Percentiles rank a stretch among this genome's conserved stretches.
phyloP scores from a whole-genome alignment of 2,113 vertebrate genomes.

The Tyto alba region DNA sequence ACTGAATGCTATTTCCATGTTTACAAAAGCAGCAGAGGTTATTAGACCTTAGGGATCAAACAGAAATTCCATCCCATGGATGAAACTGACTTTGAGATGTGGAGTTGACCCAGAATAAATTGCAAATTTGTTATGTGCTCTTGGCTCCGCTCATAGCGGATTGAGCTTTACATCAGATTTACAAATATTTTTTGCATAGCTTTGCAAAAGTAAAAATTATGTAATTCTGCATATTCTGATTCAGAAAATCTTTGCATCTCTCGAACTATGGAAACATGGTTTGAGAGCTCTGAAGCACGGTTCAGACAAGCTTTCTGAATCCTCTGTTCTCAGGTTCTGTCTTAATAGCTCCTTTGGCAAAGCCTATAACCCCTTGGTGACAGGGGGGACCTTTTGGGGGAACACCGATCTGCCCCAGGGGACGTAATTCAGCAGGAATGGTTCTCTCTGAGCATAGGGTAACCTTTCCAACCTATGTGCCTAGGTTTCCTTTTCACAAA shows the following conservation, averaged over 20 bases:
- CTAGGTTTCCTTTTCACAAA: neutral
- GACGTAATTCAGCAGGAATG: neutral
- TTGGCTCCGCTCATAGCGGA: neutral
- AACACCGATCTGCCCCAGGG: neutral
- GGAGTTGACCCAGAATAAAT: neutral
- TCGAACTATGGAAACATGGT: neutral
- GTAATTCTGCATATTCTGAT: neutral
- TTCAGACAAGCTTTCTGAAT: neutral
- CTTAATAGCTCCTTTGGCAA: neutral
- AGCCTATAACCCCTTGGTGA: accelerated
- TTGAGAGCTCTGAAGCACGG: too few relatives aligned
- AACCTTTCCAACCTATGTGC: neutral
- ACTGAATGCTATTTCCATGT: neutral
- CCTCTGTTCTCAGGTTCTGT: neutral
- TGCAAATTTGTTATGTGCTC: neutral
- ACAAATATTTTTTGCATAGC: neutral
- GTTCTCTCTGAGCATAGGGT: neutral
- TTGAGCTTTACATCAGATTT: neutral
- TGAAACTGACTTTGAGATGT: neutral
- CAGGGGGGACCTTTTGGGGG: accelerated
- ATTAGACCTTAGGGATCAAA: neutral
- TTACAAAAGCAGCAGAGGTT: neutral
- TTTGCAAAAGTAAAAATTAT: neutral
- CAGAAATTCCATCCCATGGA: neutral
- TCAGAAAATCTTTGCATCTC: neutral